phyloP scores from a whole-genome alignment of 2,888 invertebrate genomes.

The Sialis fuliginosa region DNA sequence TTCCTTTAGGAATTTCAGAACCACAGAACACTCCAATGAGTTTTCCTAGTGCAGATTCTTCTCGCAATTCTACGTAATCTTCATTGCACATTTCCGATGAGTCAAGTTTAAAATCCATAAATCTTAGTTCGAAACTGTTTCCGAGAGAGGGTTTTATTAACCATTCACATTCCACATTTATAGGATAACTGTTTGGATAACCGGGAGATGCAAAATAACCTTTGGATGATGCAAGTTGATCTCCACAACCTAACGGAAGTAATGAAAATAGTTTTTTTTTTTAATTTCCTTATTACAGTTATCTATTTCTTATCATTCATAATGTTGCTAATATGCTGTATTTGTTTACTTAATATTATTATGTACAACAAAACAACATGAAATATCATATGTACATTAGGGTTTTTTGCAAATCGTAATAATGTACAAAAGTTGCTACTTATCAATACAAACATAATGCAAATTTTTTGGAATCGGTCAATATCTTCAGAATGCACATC shows the following conservation, averaged over 20 bases:
- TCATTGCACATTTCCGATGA: conserved; percentile 56
- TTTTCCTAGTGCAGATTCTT: conserved; percentile 39
- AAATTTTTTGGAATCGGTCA: no score
- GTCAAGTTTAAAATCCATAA: conserved; percentile 51
- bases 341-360: no score
- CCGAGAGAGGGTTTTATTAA: conserved; percentile 49
- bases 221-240: conserved; percentile 32
- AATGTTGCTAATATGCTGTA: background rate
- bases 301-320: conserved; percentile 19
- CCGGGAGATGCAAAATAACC: conserved; percentile 53
- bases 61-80: conserved; percentile 75
- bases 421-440: background rate
- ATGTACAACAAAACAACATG: no score
- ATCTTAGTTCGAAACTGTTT: conserved; percentile 44
- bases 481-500: no score
- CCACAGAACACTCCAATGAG: conserved; percentile 63
- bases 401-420: conserved; percentile 6
- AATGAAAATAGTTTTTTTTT: conserved; percentile 11
- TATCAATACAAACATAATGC: no score
- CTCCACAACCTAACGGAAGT: conserved; percentile 44
- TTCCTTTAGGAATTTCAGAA: conserved; percentile 30
- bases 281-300: conserved; percentile 31
- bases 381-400: no score
- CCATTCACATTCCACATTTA: conserved; percentile 59
- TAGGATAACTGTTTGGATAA: conserved; percentile 54